Base-by-base conservation (phyloP, 1,140 invertebrate genomes). In the Heliconius nattereri region DNA sequence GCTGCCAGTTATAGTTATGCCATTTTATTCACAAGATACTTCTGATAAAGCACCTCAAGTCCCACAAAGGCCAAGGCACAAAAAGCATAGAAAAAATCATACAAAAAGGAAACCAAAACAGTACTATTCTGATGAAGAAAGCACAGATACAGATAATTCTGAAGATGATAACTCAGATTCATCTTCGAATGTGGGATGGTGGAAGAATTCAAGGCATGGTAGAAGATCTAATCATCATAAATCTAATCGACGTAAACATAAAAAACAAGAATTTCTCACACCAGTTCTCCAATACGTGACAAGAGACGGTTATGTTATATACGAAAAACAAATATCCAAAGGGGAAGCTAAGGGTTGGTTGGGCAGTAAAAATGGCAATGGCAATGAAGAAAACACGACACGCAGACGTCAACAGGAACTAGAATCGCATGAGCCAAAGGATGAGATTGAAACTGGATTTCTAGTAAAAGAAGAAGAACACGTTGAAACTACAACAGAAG, bases 1-100 rank as follows among this genome's bases (percentile, higher is more conserved):
- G 78, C 79, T 94, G 5, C 92, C 92, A n/a, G 91, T 94, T 20
- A 92, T 94, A 6, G 92, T 94, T 3, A 94, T 94, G 92, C 91
- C 92, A 7, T 91, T 92, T 35, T 94, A 94, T 79, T 91, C 91
- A 1, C 91, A 87, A 75, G 91, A 92, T 70, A 81, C 83, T 29
- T 66, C 60, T 29, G 60, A n/a, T 20, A 91, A 89, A 71, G 89
- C 85, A 76, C 60, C 76, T 54, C 78, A 76, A n/a, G 9, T 19
- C 45, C 29, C 37, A 60, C 76, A 26, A 54, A 66, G 60, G 60
- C 71, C 72, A 26, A 75, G 57, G 60, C 80, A 78, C 60, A 84
- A 66, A 26, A 66, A 66, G 80, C 80, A 73, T 57, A 80, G 76
- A 71, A 76, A 75, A 71, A 72, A 80, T 57, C 78, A 57, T 73